Conservation (phyloP, 1,140 invertebrate genomes). For the Odontomachus brunneus region DNA sequence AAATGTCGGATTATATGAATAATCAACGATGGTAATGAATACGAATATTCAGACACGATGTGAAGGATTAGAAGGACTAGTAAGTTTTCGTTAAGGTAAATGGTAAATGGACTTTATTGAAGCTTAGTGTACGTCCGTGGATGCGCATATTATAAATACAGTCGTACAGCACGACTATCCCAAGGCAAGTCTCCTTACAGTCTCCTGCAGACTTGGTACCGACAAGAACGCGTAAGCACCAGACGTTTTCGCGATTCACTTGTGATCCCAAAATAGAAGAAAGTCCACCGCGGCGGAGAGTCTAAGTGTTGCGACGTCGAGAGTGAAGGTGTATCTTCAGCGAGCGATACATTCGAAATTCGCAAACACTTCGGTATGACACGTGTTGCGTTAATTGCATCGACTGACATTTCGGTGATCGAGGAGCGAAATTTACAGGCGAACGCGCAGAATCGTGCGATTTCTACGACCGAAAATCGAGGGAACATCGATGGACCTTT, state of each 20-base stretch:
- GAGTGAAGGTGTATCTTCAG: neutral
- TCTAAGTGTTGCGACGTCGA: neutral
- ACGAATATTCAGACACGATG: no score
- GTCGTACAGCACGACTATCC: neutral
- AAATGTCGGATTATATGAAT: no score
- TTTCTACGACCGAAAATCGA: no score
- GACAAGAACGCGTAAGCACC: neutral
- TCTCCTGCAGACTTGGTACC: neutral
- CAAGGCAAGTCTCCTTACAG: constrained; percentile 5
- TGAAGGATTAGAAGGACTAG: no score
- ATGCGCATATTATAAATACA: neutral
- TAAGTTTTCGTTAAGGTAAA: no score
- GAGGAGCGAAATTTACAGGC: no score
- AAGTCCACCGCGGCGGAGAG: constrained; percentile 14
- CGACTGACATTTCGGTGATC: no score
- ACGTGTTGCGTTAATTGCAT: no score
- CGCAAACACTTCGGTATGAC: no score
- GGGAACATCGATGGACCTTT: no score
- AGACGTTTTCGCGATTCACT: constrained; percentile 27
- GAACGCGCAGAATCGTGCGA: no score
- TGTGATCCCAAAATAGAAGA: constrained; percentile 39
- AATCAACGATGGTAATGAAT: no score
- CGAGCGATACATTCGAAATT: neutral
- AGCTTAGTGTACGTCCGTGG: neutral
- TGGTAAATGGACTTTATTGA: neutral